Evolutionary conservation across 2,888 invertebrate species (phyloP).

Genomic region (Drosophila nr. perissopoda): DNA sequence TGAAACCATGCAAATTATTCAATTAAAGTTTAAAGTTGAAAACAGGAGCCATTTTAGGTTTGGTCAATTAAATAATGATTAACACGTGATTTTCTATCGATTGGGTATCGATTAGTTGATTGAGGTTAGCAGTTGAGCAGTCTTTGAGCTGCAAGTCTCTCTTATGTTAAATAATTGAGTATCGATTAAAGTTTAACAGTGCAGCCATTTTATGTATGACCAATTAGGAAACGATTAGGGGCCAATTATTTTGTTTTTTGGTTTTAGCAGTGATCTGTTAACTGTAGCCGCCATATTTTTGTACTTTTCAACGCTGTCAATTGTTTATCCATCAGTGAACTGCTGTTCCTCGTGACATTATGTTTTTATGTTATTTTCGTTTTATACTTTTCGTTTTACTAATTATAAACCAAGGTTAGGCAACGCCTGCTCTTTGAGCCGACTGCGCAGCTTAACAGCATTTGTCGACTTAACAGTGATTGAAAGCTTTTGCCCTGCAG

Average conservation of each 20-base stretch:
- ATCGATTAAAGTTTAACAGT: background rate
- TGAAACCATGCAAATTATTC: background rate
- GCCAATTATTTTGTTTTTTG: no score
- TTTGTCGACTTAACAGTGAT: conserved; percentile 8
- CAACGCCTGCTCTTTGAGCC: background rate
- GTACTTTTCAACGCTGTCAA: background rate
- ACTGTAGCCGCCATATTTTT: background rate
- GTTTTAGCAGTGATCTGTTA: background rate
- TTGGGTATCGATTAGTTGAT: background rate
- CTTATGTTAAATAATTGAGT: background rate
- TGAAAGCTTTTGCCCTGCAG: background rate
- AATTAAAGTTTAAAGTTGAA: conserved; percentile 7
- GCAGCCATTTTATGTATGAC: background rate
- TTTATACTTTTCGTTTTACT: background rate
- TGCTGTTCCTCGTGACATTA: no score
- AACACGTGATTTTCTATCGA: background rate
- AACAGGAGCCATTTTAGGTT: background rate
- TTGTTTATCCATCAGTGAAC: no score
- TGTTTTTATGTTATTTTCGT: background rate
- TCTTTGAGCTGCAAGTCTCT: no score
- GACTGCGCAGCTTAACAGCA: conserved; percentile 5
- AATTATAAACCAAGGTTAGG: background rate
- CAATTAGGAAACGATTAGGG: no score
- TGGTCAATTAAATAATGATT: conserved; percentile 1
- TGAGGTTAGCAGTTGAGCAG: background rate